Evolutionary conservation across 35 echinoderm and acorn worm genomes (phyloP), one percentile per base, ranked within the genome.

Genomic region (Holothuria glaberrima): DNA sequence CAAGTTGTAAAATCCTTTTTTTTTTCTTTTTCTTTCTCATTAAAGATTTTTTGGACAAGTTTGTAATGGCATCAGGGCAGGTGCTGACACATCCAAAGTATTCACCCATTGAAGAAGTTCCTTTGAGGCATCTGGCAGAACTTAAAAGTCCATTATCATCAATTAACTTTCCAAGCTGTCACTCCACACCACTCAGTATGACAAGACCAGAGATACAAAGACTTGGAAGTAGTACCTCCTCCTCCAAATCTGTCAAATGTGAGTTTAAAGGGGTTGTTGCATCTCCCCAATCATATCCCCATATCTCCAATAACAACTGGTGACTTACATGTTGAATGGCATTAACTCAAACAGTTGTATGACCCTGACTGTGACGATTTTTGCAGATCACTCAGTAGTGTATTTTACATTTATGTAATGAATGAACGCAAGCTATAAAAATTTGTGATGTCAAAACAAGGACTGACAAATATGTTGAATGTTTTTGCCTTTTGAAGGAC

Each of bases 61-160:
- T 18, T 84, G 80, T 63, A n/a, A 87, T 87, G 85, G 85, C 85
- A 87, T 87, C 85, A 13, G 61, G 59, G 22, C 61, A 87, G 65
- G 85, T 87, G 66, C 61, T 71, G 20, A 67, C 61, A 27, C 60
- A 30, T 45, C 45, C 34, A 26, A 87, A 87, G 30, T 87, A 87
- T 71, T 87, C 62, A 28, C 85, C 85, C 5, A 87, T 87, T 27
- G 63, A 87, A 59, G 85, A 87, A 59, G 85, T 87, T 52, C 34
- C 30, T 3, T 20, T 87, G 34, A 69, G 50, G 30, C 85, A 87
- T 87, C 66, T 67, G 21, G 29, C 85, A 26, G 34, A 52, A 27
- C 10, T 87, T 22, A 45, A 71, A 50, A 87, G 85, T n/a, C 85
- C 85, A 22, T 20, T 87, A 24, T 71, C 60, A 14, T 34, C 34